These are phyloP conservation scores for Pantelozetes paolii DNA, from an alignment of 2,888 invertebrate genomes.

Conservation along the genomic window DNA sequence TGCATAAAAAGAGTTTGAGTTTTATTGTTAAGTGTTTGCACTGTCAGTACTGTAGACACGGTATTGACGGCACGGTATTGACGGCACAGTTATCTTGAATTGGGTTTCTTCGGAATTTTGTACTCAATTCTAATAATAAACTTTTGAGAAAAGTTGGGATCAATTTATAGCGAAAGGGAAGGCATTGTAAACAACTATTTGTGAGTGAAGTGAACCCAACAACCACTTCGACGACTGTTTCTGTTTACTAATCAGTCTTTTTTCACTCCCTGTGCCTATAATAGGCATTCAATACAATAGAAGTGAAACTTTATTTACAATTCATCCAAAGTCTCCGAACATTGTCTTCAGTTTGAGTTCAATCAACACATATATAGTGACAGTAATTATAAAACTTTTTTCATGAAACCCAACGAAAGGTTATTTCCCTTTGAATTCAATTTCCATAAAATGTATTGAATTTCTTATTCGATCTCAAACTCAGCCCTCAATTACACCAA, in stretches of 20 bases:
- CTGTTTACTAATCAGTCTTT: background rate
- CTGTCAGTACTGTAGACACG: too few relatives aligned
- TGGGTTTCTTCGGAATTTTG: background rate
- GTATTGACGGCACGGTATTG: too few relatives aligned
- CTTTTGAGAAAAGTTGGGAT: background rate
- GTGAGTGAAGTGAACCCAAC: background rate
- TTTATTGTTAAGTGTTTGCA: background rate
- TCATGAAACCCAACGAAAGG: conserved; percentile 22
- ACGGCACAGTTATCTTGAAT: conserved; percentile 15
- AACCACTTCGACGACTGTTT: conserved; percentile 17
- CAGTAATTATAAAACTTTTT: background rate
- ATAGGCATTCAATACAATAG: background rate
- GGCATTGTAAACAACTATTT: conserved; percentile 17
- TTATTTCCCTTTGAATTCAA: conserved; percentile 29
- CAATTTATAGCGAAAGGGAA: conserved; percentile 10
- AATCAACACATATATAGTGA: background rate
- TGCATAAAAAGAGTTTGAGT: background rate
- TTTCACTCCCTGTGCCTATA: conserved; percentile 1
- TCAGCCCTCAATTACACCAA: conserved; percentile 8
- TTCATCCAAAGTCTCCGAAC: background rate
- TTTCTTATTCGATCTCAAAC: conserved; percentile 6
- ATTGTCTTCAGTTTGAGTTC: background rate
- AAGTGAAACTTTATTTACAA: background rate
- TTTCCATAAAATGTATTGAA: conserved; percentile 6
- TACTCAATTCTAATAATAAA: conserved; percentile 12